Evolutionary conservation across 2,888 invertebrate genomes (phyloP).

Genomic region (Drosophila rubida): DNA sequence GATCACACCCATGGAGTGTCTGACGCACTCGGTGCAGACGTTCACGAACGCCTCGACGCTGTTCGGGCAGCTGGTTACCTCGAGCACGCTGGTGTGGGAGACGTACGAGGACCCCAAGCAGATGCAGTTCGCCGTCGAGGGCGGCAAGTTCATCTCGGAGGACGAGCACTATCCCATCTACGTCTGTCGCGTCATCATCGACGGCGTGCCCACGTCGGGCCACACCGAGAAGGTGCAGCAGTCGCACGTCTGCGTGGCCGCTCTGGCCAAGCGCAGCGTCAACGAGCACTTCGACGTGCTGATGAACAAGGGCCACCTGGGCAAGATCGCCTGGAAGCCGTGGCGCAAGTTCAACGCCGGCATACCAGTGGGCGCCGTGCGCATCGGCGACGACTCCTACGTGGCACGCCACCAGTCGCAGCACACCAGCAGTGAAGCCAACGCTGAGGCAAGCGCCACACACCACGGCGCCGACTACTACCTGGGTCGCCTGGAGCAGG

Average conservation of each 20-base stretch:
- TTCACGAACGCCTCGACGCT: conserved; percentile 82
- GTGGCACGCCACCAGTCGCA: conserved; percentile 85
- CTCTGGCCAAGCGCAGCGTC: conserved; percentile 87
- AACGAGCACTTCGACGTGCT: conserved; percentile 89
- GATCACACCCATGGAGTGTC: conserved; percentile 55
- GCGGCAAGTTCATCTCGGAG: conserved; percentile 85
- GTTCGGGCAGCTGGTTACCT: conserved; percentile 90
- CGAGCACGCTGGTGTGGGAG: conserved; percentile 92
- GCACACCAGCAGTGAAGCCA: conserved; percentile 30
- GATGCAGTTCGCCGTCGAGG: conserved; percentile 89
- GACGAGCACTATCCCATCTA: conserved; percentile 86
- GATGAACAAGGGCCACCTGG: conserved; percentile 91
- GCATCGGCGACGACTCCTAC: conserved; percentile 85
- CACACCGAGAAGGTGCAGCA: conserved; percentile 85
- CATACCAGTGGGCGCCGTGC: conserved; percentile 88
- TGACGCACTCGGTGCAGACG: conserved; percentile 79
- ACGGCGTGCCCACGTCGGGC: conserved; percentile 91
- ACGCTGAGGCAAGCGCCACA: conserved; percentile 42
- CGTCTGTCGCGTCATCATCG: conserved; percentile 90
- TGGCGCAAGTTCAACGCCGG: conserved; percentile 89
- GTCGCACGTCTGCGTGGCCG: conserved; percentile 88
- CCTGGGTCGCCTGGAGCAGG: conserved; percentile 90
- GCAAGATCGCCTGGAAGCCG: conserved; percentile 90
- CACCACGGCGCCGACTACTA: conserved; percentile 83
- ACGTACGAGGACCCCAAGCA: conserved; percentile 86